Percentiles rank a stretch among this genome's conserved stretches.
These are phyloP conservation scores for Drosophila subobscura DNA, from an alignment of 1,140 invertebrate species.

Conservation along the genomic window DNA sequence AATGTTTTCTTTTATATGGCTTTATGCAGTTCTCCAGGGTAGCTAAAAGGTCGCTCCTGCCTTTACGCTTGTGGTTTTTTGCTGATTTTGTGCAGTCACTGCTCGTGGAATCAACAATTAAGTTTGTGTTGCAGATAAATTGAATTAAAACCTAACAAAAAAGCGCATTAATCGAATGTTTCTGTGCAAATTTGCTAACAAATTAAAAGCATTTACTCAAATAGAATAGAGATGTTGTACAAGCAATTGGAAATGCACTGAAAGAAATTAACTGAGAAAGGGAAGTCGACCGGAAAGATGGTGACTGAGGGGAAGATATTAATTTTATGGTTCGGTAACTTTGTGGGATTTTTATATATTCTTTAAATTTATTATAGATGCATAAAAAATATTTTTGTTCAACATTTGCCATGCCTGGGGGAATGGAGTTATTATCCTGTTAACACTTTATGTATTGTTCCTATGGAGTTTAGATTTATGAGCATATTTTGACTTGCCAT, in stretches of 20 bases:
- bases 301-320: too few species aligned
- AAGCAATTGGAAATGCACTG: constrained; percentile 24
- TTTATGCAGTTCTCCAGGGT: too few species aligned
- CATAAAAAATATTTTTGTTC: too few species aligned
- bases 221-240: constrained; percentile 57
- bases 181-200: constrained; percentile 43
- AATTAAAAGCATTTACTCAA: constrained; percentile 55
- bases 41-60: background rate
- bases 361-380: too few species aligned
- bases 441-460: too few species aligned
- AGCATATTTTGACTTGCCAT: background rate
- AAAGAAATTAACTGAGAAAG: constrained; percentile 4
- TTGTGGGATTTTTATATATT: too few species aligned
- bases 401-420: too few species aligned
- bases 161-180: constrained; percentile 52
- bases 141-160: constrained; percentile 78
- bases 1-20: too few species aligned
- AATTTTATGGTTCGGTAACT: too few species aligned
- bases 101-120: constrained; percentile 71
- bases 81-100: constrained; percentile 23
- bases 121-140: constrained; percentile 63
- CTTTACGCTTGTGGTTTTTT: constrained; percentile 22
- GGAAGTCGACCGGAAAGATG: background rate
- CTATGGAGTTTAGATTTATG: background rate
- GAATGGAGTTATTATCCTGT: too few species aligned